phyloP scores from a whole-genome alignment of 2,797 vertebrate genomes.

The Sciurus vulgaris region DNA sequence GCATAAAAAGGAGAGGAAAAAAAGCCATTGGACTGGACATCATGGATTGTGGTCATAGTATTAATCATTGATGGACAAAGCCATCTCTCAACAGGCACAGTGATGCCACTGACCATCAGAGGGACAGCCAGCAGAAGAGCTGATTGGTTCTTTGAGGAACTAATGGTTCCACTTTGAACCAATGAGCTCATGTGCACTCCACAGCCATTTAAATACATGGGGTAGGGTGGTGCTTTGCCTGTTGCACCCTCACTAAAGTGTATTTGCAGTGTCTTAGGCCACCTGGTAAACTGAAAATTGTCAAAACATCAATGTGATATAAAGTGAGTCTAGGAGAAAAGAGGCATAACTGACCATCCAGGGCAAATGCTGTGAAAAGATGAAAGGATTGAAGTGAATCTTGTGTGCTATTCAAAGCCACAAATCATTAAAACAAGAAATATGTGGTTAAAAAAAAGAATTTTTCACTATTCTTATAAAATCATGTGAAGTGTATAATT shows the following conservation, averaged over 20 bases:
- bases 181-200: conserved; percentile 64
- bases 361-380: conserved; percentile 43
- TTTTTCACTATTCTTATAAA: conserved; percentile 75
- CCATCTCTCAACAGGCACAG: conserved; percentile 3
- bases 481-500: conserved; percentile 78
- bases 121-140: conserved; percentile 53
- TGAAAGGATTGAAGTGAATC: conserved; percentile 60
- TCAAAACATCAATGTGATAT: neutral
- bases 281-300: neutral
- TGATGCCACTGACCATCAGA: conserved; percentile 59
- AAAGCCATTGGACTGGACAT: neutral
- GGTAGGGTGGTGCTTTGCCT: neutral
- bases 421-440: conserved; percentile 64
- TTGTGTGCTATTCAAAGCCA: conserved; percentile 65
- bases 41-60: neutral
- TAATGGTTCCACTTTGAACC: conserved; percentile 75
- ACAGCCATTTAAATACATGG: neutral
- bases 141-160: conserved; percentile 77
- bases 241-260: neutral
- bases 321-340: neutral
- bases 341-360: neutral
- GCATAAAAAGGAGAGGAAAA: too few species aligned
- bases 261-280: neutral
- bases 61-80: conserved; percentile 35
- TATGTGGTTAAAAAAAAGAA: conserved; percentile 79